phyloP scores from a whole-genome alignment of 2,113 vertebrate genomes.

The Grantiella picta region DNA sequence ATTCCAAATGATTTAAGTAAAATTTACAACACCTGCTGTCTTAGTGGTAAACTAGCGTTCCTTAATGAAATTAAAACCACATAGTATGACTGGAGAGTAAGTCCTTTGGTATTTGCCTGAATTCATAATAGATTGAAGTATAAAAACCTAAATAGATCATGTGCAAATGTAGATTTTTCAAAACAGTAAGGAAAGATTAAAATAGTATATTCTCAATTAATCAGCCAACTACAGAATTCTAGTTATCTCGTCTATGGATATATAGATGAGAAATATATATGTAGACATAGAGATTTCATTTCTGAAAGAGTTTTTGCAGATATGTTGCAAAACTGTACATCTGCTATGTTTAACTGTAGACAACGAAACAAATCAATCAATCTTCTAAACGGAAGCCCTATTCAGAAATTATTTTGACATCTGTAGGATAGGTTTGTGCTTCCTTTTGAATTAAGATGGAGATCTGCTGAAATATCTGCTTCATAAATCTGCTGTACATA shows the following conservation, averaged over 20 bases:
- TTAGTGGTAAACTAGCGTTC: constrained; percentile 38
- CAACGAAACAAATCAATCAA: constrained; percentile 5
- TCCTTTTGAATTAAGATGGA: constrained; percentile 9
- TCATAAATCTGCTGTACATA: background rate
- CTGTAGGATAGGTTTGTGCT: background rate
- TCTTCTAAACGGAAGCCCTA: background rate
- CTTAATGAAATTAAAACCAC: constrained; percentile 66
- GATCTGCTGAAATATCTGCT: background rate
- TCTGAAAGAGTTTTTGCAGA: background rate
- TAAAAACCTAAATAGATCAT: constrained; percentile 30
- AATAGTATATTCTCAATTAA: constrained; percentile 9
- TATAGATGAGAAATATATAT: background rate
- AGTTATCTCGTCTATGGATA: constrained; percentile 42
- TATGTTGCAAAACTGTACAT: background rate
- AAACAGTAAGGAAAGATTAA: constrained; percentile 44
- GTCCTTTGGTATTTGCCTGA: constrained; percentile 15
- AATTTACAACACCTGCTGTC: constrained; percentile 54
- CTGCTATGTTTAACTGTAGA: background rate
- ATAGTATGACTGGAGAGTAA: background rate
- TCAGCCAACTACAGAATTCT: constrained; percentile 32
- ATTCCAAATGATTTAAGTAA: constrained; percentile 56
- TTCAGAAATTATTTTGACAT: background rate
- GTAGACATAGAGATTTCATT: constrained; percentile 11
- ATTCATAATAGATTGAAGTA: constrained; percentile 36
- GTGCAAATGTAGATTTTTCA: constrained; percentile 12